Base-by-base conservation (phyloP, 2,888 invertebrate species). In the Blastobasis adustella region DNA sequence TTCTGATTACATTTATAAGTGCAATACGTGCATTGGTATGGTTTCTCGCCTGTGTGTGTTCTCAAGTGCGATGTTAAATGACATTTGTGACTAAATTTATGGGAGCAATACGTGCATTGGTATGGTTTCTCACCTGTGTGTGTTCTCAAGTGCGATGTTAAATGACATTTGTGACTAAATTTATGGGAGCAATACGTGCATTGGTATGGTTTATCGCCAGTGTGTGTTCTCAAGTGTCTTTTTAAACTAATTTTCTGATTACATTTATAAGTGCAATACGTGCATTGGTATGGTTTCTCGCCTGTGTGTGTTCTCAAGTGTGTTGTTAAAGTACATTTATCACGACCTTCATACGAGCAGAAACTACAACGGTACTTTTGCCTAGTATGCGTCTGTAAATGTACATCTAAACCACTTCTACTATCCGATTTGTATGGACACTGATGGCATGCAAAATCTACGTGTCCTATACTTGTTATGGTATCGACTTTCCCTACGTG, bases 291-390 rank as follows among this genome's bases (percentile, higher is more conserved):
- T 4, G 54, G 56, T 47, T 62, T 64, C 39, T 58, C 56, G 0
- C 59, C 55, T 3, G 59, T 58, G 37, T 60, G 54, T 5, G 47
- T 55, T 37, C 47, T 56, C 3, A 55, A 9, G 39, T 61, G 60
- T 7, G 5, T 44, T 45, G 6, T 52, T 44, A 59, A 55, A 49
- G 8, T 3, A 45, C 37, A 1, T 46, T 45, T 57, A 0, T 2
- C 0, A 5, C 5, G 43, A 57, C 46, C 58, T 51, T 10, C 37
- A 10, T 51, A 50, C n/a, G 49, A 23, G 54, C 61, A 62, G 4
- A 56, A 7, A n/a, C 42, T 41, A 50, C 61, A 66, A 41, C 50
- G 23, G 23, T 43, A 49, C 10, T 49, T 49, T 44, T 5, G 6
- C 7, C 8, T 8, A 6, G 44, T 37, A 36, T 49, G 37, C 6